Conservation (phyloP, 1,140 invertebrate genomes). For the Coenobita brevimanus region DNA sequence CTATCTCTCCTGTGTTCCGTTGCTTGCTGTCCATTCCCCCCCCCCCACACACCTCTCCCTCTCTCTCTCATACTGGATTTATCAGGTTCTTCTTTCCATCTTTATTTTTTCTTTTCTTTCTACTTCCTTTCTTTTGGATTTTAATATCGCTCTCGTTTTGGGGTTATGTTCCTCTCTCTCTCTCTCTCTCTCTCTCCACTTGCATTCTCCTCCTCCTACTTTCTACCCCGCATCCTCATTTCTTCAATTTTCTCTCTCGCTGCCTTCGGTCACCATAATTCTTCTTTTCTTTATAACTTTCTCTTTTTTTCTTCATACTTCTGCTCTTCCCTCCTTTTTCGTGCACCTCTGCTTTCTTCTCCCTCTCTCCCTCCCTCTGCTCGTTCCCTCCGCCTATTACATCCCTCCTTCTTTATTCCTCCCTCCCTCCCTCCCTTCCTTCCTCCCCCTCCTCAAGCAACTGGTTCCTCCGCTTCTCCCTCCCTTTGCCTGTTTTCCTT, state of each 20-base stretch:
- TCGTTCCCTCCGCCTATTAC: too few species aligned
- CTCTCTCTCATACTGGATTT: too few species aligned
- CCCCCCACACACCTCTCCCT: too few species aligned
- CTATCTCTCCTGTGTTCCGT: too few species aligned
- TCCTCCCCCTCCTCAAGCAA: constrained; percentile 22
- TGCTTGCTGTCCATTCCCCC: too few species aligned
- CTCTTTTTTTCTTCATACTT: neutral
- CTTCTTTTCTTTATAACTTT: neutral
- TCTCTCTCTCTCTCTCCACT: too few species aligned
- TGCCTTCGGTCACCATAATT: neutral
- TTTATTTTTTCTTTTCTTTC: too few species aligned
- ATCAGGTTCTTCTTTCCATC: too few species aligned
- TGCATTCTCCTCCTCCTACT: too few species aligned
- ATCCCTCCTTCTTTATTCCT: constrained; percentile 7
- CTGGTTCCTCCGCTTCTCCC: constrained; percentile 7
- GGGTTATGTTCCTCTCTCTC: neutral
- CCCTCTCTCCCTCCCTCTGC: constrained; percentile 16
- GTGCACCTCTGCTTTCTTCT: neutral
- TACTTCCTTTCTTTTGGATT: too few species aligned
- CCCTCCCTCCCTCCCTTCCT: constrained; percentile 1
- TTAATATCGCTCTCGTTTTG: too few species aligned
- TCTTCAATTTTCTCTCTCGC: neutral
- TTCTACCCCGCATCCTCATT: neutral
- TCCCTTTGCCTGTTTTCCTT: neutral
- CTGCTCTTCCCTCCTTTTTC: neutral